phyloP scores from a whole-genome alignment of 2,888 invertebrate genomes.

The Acrocera orbiculus region DNA sequence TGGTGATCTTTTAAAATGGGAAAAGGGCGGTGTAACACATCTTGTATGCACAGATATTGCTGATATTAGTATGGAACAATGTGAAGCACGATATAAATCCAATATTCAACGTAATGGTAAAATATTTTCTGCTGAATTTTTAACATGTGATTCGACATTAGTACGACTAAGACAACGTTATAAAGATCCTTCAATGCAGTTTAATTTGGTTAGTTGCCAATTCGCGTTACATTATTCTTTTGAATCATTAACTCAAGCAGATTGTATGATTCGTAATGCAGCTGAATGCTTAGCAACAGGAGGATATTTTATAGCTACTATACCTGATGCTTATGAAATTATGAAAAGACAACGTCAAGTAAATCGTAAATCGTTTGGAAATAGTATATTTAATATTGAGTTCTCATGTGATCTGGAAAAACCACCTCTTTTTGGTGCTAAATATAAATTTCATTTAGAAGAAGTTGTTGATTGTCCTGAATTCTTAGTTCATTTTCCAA shows the following conservation, averaged over 20 bases:
- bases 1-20: conserved; percentile 95
- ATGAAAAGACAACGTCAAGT: conserved; percentile 51
- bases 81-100: conserved; percentile 64
- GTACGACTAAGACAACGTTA: conserved; percentile 58
- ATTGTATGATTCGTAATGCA: conserved; percentile 83
- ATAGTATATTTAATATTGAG: conserved; percentile 58
- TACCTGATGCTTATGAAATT: conserved; percentile 85
- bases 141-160: conserved; percentile 83
- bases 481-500: conserved; percentile 87
- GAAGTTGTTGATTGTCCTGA: conserved; percentile 98
- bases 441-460: conserved; percentile 89
- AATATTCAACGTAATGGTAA: conserved; percentile 33
- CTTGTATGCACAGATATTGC: conserved; percentile 90
- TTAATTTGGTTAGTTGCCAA: conserved; percentile 91
- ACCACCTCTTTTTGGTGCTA: conserved; percentile 82
- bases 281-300: conserved; percentile 76
- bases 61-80: conserved; percentile 78
- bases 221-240: conserved; percentile 98
- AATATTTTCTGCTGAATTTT: conserved; percentile 72
- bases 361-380: conserved; percentile 45
- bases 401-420: conserved; percentile 47
- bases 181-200: conserved; percentile 53
- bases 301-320: conserved; percentile 92
- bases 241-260: conserved; percentile 72
- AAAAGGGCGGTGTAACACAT: conserved; percentile 60